phyloP scores from a whole-genome alignment of 2,888 invertebrate species.

The Mimas tiliae region DNA sequence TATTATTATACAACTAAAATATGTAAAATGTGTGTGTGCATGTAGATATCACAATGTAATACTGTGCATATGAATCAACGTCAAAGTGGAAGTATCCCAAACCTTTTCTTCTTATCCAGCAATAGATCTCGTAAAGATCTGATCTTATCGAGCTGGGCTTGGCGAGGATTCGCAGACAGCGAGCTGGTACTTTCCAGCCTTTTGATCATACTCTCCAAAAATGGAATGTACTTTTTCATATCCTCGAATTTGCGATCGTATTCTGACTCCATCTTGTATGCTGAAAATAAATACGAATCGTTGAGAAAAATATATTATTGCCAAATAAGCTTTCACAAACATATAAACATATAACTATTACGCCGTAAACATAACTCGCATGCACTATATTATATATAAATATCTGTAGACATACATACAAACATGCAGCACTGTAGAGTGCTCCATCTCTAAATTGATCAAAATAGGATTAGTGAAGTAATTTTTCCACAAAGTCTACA shows the following conservation, averaged over 20 bases:
- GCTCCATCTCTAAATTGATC: too few species aligned
- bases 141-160: slow-evolving; percentile 87
- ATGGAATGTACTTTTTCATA: slow-evolving; percentile 90
- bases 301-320: background rate
- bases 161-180: slow-evolving; percentile 76
- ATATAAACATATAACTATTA: background rate
- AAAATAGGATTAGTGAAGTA: too few species aligned
- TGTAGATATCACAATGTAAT: background rate
- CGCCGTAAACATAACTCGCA: too few species aligned
- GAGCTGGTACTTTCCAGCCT: slow-evolving; percentile 83
- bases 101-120: slow-evolving; percentile 86
- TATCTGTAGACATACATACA: too few species aligned
- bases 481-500: too few species aligned
- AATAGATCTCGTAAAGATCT: slow-evolving; percentile 86
- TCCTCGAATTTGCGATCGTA: slow-evolving; percentile 87
- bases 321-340: background rate
- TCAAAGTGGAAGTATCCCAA: background rate
- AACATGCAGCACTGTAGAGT: too few species aligned
- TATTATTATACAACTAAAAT: background rate
- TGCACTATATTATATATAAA: too few species aligned
- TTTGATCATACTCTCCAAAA: slow-evolving; percentile 88
- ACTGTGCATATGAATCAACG: too few species aligned
- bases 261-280: slow-evolving; percentile 68
- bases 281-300: slow-evolving; percentile 48
- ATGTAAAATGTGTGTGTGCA: background rate